Conservation (phyloP, 2,888 invertebrate genomes). For the Bugulina stolonifera region DNA sequence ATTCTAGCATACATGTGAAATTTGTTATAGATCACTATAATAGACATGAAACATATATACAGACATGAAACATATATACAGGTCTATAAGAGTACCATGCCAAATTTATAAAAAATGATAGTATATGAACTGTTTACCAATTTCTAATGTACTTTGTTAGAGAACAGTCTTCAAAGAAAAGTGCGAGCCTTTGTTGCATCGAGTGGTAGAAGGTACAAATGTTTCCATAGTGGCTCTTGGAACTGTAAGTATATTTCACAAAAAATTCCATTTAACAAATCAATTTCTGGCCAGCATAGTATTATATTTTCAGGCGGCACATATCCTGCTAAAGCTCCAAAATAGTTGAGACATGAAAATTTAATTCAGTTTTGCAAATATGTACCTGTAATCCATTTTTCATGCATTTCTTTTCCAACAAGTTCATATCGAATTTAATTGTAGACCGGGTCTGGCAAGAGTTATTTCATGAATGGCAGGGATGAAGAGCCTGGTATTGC, state of each 20-base stretch:
- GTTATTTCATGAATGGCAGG: constrained; percentile 41
- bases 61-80: too few relatives aligned
- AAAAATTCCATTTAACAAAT: too few relatives aligned
- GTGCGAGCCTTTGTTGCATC: constrained; percentile 40
- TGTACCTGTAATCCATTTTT: too few relatives aligned
- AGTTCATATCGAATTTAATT: neutral
- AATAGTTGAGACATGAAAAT: too few relatives aligned
- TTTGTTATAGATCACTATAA: too few relatives aligned
- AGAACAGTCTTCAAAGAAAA: constrained; percentile 39
- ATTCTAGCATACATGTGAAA: too few relatives aligned
- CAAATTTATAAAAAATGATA: neutral
- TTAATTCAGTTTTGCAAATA: too few relatives aligned
- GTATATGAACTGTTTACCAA: neutral
- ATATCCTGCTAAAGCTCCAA: too few relatives aligned
- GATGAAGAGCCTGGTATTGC: constrained; percentile 44
- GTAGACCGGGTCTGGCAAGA: constrained; percentile 45
- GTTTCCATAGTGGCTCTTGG: constrained; percentile 43
- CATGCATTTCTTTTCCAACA: too few relatives aligned
- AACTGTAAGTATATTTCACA: constrained; percentile 38
- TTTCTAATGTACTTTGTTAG: constrained; percentile 30
- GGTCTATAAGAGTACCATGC: neutral
- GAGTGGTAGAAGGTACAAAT: constrained; percentile 45
- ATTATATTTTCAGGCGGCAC: too few relatives aligned
- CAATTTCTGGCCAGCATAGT: too few relatives aligned
- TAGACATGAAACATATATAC: too few relatives aligned